Percentiles rank a stretch among this genome's conserved stretches.
Evolutionary conservation across 64 coral and sea anemone species (phyloP).

Genomic region (Porites lutea): DNA sequence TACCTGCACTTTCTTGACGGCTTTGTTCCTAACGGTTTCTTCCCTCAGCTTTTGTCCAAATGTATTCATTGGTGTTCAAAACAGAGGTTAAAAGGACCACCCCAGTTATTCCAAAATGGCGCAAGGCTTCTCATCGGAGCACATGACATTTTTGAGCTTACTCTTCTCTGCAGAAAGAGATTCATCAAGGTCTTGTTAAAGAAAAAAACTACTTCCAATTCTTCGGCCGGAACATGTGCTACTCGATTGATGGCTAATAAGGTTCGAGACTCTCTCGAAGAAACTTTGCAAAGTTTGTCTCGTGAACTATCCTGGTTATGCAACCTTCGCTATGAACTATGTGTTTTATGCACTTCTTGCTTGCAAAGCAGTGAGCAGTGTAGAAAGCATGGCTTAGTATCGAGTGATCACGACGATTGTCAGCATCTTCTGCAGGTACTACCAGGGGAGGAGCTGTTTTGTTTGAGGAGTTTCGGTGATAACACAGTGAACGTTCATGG

Average conservation of each 20-base stretch:
- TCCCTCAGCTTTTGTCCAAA: neutral
- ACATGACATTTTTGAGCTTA: neutral
- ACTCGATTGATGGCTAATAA: constrained; percentile 9
- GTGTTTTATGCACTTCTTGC: constrained; percentile 51
- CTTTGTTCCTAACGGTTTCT: constrained; percentile 11
- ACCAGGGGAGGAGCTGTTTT: neutral
- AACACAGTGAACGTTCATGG: neutral
- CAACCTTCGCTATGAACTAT: constrained; percentile 42
- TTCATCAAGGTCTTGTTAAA: constrained; percentile 16
- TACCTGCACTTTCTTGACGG: neutral
- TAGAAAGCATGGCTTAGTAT: constrained; percentile 10
- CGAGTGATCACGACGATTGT: constrained; percentile 48
- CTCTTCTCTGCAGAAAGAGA: neutral
- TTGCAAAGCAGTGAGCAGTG: constrained; percentile 16
- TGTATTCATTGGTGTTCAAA: neutral
- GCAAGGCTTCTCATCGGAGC: neutral
- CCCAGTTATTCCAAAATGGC: constrained; percentile 1
- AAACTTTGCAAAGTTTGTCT: constrained; percentile 27
- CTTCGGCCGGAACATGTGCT: neutral
- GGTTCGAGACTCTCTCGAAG: constrained; percentile 47
- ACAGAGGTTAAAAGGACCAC: neutral
- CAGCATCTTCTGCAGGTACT: neutral
- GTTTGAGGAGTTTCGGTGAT: neutral
- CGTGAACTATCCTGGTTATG: constrained; percentile 52
- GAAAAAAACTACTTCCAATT: neutral